These are phyloP conservation scores for Tragelaphus strepsiceros DNA, from an alignment of 2,113 vertebrate genomes.

Conservation along the genomic window DNA sequence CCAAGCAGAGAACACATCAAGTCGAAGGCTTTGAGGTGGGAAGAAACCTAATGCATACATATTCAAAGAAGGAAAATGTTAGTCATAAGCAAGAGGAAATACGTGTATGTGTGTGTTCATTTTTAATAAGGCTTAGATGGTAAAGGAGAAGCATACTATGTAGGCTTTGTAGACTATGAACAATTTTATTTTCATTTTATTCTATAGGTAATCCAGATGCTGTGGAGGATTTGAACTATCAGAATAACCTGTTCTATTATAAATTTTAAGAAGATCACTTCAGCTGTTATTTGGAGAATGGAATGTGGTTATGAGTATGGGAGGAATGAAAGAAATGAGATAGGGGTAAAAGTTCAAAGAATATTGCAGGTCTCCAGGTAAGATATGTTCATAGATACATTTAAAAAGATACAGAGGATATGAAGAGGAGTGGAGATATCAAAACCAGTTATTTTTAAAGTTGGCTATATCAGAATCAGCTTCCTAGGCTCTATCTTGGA, in stretches of 20 bases:
- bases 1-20: not conserved
- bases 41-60: not conserved
- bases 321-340: not conserved
- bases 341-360: not conserved
- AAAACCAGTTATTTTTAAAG: not conserved
- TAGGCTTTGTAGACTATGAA: not conserved
- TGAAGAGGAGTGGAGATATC: not conserved
- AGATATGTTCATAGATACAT: not conserved
- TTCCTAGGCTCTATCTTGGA: not conserved
- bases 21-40: not conserved
- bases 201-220: not conserved
- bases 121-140: not conserved
- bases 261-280: not conserved
- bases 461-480: not conserved
- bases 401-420: not conserved
- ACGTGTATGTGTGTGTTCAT: not conserved
- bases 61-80: not conserved
- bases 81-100: not conserved
- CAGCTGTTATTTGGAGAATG: not conserved
- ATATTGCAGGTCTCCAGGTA: not conserved
- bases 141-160: not conserved
- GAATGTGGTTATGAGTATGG: not conserved
- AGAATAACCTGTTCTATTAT: not conserved
- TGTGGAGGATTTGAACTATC: not conserved
- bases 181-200: not conserved